Evolutionary conservation across 1,140 invertebrate species (phyloP).

Genomic region (Drosophila sp.): DNA sequence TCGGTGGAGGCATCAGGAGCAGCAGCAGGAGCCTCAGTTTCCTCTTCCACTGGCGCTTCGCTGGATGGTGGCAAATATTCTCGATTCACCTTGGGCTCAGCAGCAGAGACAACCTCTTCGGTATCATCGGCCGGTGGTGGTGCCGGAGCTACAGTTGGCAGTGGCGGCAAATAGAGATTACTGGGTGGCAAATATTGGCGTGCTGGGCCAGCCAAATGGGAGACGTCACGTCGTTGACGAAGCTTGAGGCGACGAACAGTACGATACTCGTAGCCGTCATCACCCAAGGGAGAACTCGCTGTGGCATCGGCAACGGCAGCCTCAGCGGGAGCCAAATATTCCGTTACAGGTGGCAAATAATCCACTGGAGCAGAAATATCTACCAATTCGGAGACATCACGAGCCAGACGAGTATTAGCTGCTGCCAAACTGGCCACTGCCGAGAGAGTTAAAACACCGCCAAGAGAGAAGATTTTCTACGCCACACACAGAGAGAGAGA

Average conservation of each 20-base stretch:
- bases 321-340: slow-evolving; percentile 54
- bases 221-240: slow-evolving; percentile 73
- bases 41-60: slow-evolving; percentile 40
- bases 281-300: slow-evolving; percentile 47
- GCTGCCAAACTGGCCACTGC: slow-evolving; percentile 67
- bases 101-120: slow-evolving; percentile 63
- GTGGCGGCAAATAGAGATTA: slow-evolving; percentile 67
- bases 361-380: slow-evolving; percentile 32
- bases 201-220: slow-evolving; percentile 46
- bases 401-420: slow-evolving; percentile 56
- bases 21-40: slow-evolving; percentile 47
- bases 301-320: slow-evolving; percentile 28
- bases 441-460: slow-evolving; percentile 60
- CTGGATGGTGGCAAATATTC: slow-evolving; percentile 68
- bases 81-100: slow-evolving; percentile 60
- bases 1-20: slow-evolving; percentile 41
- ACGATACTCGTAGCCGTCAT: slow-evolving; percentile 70
- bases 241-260: slow-evolving; percentile 69
- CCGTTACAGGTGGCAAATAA: slow-evolving; percentile 30
- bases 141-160: slow-evolving; percentile 39
- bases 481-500: background rate
- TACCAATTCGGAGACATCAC: slow-evolving; percentile 63
- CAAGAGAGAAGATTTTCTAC: slow-evolving; percentile 74
- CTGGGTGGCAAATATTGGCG: slow-evolving; percentile 61
- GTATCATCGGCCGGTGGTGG: slow-evolving; percentile 49